These are phyloP conservation scores for Phymanthus crucifer DNA, from an alignment of 92 coral and sea anemone species.

Conservation along the genomic window DNA sequence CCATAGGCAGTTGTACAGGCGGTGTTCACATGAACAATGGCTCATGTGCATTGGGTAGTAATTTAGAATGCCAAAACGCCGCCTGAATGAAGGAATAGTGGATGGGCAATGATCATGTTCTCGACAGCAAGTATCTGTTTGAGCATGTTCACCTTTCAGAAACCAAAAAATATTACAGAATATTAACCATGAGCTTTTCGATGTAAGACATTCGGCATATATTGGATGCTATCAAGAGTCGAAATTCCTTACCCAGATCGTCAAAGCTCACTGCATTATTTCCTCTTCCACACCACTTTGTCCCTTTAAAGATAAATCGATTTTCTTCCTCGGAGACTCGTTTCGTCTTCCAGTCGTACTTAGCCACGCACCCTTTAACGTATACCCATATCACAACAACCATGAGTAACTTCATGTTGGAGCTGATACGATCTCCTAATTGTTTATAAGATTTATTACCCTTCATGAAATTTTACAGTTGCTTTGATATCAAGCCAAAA, in stretches of 20 bases:
- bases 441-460: background rate
- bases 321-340: background rate
- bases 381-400: background rate
- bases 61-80: constrained; percentile 31
- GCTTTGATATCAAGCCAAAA: background rate
- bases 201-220: no score
- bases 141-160: constrained; percentile 20
- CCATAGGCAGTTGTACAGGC: constrained; percentile 35
- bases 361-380: background rate
- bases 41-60: constrained; percentile 26
- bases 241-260: constrained; percentile 25
- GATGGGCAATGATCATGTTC: constrained; percentile 40
- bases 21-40: constrained; percentile 31
- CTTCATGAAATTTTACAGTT: background rate
- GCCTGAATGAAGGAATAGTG: constrained; percentile 31
- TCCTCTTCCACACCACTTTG: constrained; percentile 39
- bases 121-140: constrained; percentile 36
- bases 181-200: background rate
- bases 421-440: background rate
- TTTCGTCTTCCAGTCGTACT: constrained; percentile 7
- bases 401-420: background rate
- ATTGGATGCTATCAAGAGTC: background rate
- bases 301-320: constrained; percentile 21
- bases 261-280: constrained; percentile 22
- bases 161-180: background rate